Percentiles rank a stretch among this genome's conserved stretches.
Evolutionary conservation across 2,797 vertebrate species (phyloP).

Genomic region (Silurus aristotelis): DNA sequence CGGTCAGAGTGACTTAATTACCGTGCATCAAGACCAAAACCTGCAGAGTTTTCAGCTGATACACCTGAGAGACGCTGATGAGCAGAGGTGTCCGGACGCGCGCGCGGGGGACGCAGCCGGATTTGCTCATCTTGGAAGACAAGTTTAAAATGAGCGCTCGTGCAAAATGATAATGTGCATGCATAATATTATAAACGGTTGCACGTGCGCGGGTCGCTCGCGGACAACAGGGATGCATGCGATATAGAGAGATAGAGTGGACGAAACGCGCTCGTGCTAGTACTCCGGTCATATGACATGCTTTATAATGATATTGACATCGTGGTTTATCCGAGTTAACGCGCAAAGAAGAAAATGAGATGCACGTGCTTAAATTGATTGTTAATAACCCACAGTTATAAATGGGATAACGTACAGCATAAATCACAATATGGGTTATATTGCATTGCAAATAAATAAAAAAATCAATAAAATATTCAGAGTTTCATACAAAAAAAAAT

Average conservation of each 20-base stretch:
- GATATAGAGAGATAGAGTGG: background rate
- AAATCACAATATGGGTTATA: background rate
- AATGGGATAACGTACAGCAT: too few relatives aligned
- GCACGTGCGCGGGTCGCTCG: background rate
- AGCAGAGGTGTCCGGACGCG: too few relatives aligned
- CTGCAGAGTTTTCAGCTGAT: constrained; percentile 12
- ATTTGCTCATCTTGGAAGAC: background rate
- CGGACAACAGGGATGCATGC: background rate
- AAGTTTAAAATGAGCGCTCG: background rate
- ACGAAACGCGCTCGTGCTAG: background rate
- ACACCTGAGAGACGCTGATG: background rate
- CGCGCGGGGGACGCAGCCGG: too few relatives aligned
- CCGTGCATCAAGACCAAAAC: background rate
- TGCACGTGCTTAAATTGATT: background rate
- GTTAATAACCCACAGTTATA: background rate
- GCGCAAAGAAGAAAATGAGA: too few relatives aligned
- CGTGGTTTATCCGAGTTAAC: background rate
- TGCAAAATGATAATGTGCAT: too few relatives aligned
- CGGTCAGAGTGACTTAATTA: constrained; percentile 2
- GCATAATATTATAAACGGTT: too few relatives aligned
- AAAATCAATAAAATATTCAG: background rate
- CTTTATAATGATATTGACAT: background rate
- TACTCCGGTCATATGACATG: background rate
- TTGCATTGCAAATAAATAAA: background rate
- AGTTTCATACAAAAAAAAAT: background rate